phyloP scores from a whole-genome alignment of 1,140 invertebrate genomes.

The Aplysia californica region DNA sequence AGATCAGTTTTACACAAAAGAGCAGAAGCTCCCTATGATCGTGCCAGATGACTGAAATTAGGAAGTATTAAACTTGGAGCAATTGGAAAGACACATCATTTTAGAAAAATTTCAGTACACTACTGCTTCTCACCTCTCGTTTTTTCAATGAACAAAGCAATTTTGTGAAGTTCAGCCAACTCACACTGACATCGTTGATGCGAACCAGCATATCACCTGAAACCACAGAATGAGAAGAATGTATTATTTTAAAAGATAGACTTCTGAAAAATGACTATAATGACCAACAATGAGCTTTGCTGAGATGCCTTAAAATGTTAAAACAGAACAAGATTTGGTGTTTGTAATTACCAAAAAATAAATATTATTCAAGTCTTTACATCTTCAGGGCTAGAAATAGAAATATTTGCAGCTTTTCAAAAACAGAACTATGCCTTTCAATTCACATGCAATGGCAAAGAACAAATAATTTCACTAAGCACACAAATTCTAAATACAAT shows the following conservation, averaged over 20 bases:
- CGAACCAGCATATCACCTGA: conserved; percentile 61
- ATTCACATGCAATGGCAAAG: neutral
- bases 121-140: conserved; percentile 36
- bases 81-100: too few relatives aligned
- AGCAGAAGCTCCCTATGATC: too few relatives aligned
- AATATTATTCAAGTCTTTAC: neutral
- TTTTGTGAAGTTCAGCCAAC: conserved; percentile 51
- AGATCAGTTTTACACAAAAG: too few relatives aligned
- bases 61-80: too few relatives aligned
- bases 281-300: too few relatives aligned
- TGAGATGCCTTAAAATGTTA: neutral
- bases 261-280: too few relatives aligned
- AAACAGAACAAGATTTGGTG: too few relatives aligned
- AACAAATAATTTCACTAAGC: neutral
- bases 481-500: neutral
- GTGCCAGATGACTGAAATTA: too few relatives aligned
- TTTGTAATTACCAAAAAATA: too few relatives aligned
- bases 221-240: conserved; percentile 2
- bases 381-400: neutral
- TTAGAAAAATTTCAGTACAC: too few relatives aligned
- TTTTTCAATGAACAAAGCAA: conserved; percentile 35
- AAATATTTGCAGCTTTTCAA: neutral
- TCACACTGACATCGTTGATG: conserved; percentile 54
- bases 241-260: too few relatives aligned
- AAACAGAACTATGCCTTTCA: neutral